A percentile compares a stretch with the other conserved stretches of the same genome.
These are phyloP conservation scores for Anser brachyrhynchus DNA, from an alignment of 2,113 vertebrate genomes.

Conservation along the genomic window DNA sequence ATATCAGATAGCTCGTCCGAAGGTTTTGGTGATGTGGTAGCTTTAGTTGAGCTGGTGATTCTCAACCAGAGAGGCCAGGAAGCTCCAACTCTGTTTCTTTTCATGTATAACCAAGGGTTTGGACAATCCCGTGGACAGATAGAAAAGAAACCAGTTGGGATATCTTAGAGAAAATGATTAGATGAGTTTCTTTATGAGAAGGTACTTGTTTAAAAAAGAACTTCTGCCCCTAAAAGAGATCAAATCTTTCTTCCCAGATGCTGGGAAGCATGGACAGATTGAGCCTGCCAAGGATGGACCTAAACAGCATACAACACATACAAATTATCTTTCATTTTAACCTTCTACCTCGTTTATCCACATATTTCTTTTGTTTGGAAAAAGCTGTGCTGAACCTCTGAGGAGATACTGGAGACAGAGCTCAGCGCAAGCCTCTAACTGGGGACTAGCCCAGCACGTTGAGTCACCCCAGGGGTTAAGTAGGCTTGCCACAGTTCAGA, in stretches of 20 bases:
- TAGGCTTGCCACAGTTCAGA: background rate
- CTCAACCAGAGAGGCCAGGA: background rate
- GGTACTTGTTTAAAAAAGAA: background rate
- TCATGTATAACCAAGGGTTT: background rate
- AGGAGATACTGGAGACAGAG: background rate
- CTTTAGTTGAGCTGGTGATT: background rate
- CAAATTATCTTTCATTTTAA: background rate
- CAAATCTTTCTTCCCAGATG: background rate
- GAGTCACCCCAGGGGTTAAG: background rate
- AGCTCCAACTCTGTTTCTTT: background rate
- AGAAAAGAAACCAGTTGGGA: background rate
- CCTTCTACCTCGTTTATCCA: background rate
- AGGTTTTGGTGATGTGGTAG: background rate
- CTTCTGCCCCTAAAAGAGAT: background rate
- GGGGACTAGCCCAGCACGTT: background rate
- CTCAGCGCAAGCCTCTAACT: background rate
- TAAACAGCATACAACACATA: background rate
- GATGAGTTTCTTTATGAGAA: background rate
- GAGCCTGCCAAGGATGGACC: background rate
- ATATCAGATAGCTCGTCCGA: background rate
- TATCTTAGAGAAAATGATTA: background rate
- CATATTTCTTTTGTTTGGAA: background rate
- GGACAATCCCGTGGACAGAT: background rate
- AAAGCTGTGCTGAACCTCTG: background rate
- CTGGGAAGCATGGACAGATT: background rate